Percentiles rank a stretch among this genome's conserved stretches.
These are phyloP conservation scores for Manis javanica DNA, from an alignment of 2,797 vertebrate genomes.

Conservation along the genomic window DNA sequence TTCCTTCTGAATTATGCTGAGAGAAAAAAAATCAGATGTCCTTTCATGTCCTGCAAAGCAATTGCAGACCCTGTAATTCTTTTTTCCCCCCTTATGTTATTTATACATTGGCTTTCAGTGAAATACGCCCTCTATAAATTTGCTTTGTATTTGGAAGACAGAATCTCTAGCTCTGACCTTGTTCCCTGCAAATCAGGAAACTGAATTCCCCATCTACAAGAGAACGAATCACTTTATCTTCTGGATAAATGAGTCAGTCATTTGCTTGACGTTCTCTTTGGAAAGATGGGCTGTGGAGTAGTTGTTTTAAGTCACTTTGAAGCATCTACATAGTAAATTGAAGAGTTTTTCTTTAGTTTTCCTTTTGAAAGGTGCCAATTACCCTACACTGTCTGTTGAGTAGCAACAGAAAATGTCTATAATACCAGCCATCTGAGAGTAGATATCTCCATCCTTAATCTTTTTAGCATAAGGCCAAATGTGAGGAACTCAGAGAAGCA, in stretches of 20 bases:
- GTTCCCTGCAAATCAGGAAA: slow-evolving; percentile 73
- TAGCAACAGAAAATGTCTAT: slow-evolving; percentile 40
- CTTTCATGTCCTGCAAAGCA: slow-evolving; percentile 69
- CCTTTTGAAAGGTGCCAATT: slow-evolving; percentile 29
- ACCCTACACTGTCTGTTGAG: neutral
- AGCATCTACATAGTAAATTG: slow-evolving; percentile 57
- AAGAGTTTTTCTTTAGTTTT: slow-evolving; percentile 60
- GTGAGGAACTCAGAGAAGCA: neutral
- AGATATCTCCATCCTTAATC: slow-evolving; percentile 2
- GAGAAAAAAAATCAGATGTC: slow-evolving; percentile 60
- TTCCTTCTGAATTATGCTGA: slow-evolving; percentile 75
- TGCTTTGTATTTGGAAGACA: slow-evolving; percentile 66
- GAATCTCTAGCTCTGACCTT: slow-evolving; percentile 76
- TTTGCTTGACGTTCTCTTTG: slow-evolving; percentile 64
- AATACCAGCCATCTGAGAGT: neutral
- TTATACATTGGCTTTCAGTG: slow-evolving; percentile 76
- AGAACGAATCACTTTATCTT: slow-evolving; percentile 70
- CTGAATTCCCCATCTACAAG: slow-evolving; percentile 53
- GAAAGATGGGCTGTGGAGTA: neutral
- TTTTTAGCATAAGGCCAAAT: neutral
- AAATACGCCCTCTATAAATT: slow-evolving; percentile 67
- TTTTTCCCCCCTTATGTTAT: slow-evolving; percentile 28
- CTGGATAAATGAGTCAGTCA: slow-evolving; percentile 64
- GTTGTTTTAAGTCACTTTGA: slow-evolving; percentile 64
- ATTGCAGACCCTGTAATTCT: slow-evolving; percentile 64